Conservation (phyloP, 1,140 invertebrate genomes). For the Papilio xuthus region DNA sequence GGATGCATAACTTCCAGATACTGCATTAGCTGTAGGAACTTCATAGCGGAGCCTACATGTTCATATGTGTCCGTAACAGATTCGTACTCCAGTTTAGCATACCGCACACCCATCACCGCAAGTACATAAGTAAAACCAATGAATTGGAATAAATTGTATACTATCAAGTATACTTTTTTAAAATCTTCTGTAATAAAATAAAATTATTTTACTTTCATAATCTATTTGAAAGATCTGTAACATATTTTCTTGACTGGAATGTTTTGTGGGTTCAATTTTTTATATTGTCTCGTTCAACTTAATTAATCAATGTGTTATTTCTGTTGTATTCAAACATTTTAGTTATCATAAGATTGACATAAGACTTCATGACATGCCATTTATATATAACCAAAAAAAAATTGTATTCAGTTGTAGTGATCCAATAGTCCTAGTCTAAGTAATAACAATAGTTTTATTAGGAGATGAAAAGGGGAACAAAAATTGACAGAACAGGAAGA, state of each 20-base stretch:
- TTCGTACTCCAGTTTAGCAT: slow-evolving; percentile 87
- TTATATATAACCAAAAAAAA: too few species aligned
- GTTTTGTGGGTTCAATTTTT: too few species aligned
- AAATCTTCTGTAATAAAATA: slow-evolving; percentile 85
- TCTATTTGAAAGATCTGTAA: too few species aligned
- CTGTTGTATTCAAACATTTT: too few species aligned
- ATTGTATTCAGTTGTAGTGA: too few species aligned
- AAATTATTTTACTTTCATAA: slow-evolving; percentile 42
- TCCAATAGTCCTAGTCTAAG: too few species aligned
- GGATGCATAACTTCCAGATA: slow-evolving; percentile 95
- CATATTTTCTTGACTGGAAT: too few species aligned
- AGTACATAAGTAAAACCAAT: slow-evolving; percentile 92
- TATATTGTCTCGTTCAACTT: too few species aligned
- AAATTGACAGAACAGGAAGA: not conserved
- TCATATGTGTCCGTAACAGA: slow-evolving; percentile 89
- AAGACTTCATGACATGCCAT: too few species aligned
- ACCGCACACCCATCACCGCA: slow-evolving; percentile 88
- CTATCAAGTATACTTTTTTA: slow-evolving; percentile 92
- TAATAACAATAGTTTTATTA: too few species aligned
- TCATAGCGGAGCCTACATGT: slow-evolving; percentile 89
- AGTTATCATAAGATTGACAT: too few species aligned
- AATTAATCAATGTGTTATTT: too few species aligned
- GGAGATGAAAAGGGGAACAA: not conserved
- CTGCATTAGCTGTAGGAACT: slow-evolving; percentile 91
- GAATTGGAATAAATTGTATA: slow-evolving; percentile 96